phyloP scores from a whole-genome alignment of 2,797 vertebrate genomes.

The Aphelocoma californica region DNA sequence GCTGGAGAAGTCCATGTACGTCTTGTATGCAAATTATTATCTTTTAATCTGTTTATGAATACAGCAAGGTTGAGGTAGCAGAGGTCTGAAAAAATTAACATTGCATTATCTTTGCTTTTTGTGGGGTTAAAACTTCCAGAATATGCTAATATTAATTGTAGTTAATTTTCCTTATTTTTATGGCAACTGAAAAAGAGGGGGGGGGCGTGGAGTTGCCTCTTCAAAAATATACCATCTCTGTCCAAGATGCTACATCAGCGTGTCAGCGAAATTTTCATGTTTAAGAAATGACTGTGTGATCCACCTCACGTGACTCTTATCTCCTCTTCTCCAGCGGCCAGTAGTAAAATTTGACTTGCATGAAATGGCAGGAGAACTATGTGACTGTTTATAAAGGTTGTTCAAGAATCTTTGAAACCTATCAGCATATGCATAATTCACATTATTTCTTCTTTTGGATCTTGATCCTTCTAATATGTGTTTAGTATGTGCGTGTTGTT shows the following conservation, averaged over 20 bases:
- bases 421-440: background rate
- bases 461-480: background rate
- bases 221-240: background rate
- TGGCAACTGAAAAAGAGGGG: background rate
- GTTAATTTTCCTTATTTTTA: background rate
- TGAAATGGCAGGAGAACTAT: background rate
- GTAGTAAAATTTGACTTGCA: constrained; percentile 1
- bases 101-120: constrained; percentile 34
- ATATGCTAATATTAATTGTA: background rate
- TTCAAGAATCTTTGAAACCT: background rate
- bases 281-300: background rate
- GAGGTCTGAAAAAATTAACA: constrained; percentile 61
- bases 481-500: background rate
- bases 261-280: background rate
- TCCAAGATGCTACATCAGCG: accelerated
- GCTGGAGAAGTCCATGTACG: constrained; percentile 11
- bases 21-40: constrained; percentile 56
- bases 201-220: accelerated
- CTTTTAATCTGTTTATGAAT: constrained; percentile 55
- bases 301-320: background rate
- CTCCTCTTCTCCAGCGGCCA: background rate
- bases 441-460: background rate
- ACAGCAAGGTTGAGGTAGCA: constrained; percentile 34
- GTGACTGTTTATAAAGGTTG: background rate
- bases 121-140: background rate